Conservation (phyloP, 1,140 invertebrate species). For the Megalonaias nervosa region DNA sequence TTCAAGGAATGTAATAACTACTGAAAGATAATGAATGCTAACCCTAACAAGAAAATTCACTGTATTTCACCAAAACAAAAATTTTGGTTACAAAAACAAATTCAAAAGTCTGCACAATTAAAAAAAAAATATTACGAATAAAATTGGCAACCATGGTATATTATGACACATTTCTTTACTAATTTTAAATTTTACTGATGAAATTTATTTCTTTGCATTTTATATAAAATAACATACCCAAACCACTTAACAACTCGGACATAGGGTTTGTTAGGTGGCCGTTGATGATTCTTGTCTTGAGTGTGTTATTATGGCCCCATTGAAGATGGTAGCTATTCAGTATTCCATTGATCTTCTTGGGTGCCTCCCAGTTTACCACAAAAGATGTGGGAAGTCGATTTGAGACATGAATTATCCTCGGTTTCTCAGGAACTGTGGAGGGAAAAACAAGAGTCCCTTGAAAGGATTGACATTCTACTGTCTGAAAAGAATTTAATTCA, state of each 20-base stretch:
- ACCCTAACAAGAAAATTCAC: no score
- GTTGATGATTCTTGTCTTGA: slow-evolving; percentile 44
- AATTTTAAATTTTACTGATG: no score
- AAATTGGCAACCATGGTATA: no score
- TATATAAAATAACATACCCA: slow-evolving; percentile 39
- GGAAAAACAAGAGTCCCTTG: neutral
- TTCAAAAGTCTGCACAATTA: neutral
- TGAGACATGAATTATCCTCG: slow-evolving; percentile 52
- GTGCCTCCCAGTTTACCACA: slow-evolving; percentile 57
- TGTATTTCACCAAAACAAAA: no score
- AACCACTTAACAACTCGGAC: slow-evolving; percentile 43
- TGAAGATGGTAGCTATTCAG: slow-evolving; percentile 53
- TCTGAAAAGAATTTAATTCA: no score
- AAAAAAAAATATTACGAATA: no score
- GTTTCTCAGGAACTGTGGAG: slow-evolving; percentile 48
- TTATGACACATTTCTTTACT: no score
- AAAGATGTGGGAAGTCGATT: slow-evolving; percentile 45
- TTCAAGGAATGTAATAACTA: no score
- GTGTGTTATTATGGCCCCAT: slow-evolving; percentile 44
- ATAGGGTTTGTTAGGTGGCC: slow-evolving; percentile 53
- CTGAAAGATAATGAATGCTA: no score
- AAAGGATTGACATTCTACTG: no score
- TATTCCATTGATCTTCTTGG: slow-evolving; percentile 41
- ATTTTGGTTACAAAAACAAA: neutral
- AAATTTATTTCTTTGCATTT: neutral